Evolutionary conservation across 2,113 vertebrate species (phyloP).

Genomic region (Pteropus alecto): DNA sequence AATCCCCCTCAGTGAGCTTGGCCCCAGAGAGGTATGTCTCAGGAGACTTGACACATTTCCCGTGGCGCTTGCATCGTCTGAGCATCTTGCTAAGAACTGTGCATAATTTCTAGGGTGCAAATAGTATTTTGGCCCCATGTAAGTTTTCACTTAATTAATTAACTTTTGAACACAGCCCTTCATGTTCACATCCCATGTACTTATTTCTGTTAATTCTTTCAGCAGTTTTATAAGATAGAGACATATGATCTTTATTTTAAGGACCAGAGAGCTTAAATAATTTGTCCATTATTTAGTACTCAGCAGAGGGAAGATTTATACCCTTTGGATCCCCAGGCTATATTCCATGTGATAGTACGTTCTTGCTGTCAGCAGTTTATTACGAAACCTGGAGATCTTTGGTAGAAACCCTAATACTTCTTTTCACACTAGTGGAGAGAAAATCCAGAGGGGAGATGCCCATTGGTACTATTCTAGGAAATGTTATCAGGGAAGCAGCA

Average conservation of each 20-base stretch:
- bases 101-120: neutral
- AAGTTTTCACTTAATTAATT: neutral
- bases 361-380: neutral
- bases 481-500: neutral
- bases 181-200: neutral
- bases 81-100: neutral
- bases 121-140: neutral
- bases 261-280: neutral
- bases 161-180: neutral
- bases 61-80: neutral
- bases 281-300: fast-evolving
- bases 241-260: neutral
- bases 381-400: neutral
- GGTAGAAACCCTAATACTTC: neutral
- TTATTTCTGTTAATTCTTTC: neutral
- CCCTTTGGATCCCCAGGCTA: fast-evolving
- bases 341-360: neutral
- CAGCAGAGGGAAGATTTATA: neutral
- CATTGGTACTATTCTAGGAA: neutral
- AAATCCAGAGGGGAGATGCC: neutral
- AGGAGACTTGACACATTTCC: neutral
- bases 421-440: neutral
- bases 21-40: neutral
- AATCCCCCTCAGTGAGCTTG: neutral
- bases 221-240: neutral